Conservation (phyloP, 2,113 vertebrate genomes). For the Clarias batrachus region DNA sequence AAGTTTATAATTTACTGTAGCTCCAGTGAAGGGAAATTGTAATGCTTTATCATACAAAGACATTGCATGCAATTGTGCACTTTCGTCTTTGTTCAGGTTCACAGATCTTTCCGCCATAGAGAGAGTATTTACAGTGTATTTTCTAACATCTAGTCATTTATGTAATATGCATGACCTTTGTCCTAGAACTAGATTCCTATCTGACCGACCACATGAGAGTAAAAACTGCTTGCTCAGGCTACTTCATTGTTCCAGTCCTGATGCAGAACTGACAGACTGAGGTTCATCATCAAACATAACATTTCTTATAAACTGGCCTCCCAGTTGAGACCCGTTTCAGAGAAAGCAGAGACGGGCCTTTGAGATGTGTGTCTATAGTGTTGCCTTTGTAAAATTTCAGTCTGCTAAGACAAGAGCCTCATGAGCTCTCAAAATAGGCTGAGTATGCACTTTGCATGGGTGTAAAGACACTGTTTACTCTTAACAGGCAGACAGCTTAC, state of each 20-base stretch:
- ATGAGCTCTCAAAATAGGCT: conserved; percentile 39
- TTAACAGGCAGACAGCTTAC: conserved; percentile 21
- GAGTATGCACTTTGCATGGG: conserved; percentile 57
- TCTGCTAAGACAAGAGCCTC: conserved; percentile 43
- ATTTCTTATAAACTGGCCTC: neutral
- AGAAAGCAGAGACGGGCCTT: conserved; percentile 5
- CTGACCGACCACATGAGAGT: neutral
- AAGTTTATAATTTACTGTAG: neutral
- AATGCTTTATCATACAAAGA: neutral
- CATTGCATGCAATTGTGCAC: neutral
- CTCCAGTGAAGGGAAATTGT: neutral
- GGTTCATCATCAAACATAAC: neutral
- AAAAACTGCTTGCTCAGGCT: neutral
- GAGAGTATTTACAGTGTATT: neutral
- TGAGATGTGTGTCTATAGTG: conserved; percentile 13
- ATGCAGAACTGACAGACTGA: neutral
- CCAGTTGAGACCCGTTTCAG: conserved; percentile 16
- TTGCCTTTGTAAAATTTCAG: conserved; percentile 8
- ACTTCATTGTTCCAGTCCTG: neutral
- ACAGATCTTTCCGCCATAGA: neutral
- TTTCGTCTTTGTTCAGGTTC: neutral
- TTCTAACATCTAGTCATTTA: neutral
- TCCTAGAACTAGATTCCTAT: neutral
- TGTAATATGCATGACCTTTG: neutral
- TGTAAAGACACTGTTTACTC: conserved; percentile 68